Base-by-base conservation (phyloP, 1,140 invertebrate species). In the Druon quercuslanigerum region DNA sequence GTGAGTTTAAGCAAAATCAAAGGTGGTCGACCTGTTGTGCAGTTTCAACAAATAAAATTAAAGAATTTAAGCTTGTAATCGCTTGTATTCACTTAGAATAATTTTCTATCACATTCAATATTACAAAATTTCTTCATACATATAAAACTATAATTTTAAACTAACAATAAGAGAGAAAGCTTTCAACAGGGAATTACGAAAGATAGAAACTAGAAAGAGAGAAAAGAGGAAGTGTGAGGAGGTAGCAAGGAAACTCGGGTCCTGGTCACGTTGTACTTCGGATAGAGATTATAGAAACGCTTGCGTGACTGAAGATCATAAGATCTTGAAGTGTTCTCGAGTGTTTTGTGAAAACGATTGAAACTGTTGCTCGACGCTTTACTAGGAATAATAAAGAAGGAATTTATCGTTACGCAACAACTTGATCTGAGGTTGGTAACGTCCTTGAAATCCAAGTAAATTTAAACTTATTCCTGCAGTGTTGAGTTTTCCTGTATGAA, bases 371-470 rank as follows among this genome's bases (percentile, higher is more conserved):
- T 66, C 33, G 20, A 19, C 12, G 25, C n/a, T 16, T 66, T 66
- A 40, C 60, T 33, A 40, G 25, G 14, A 66, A 66, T 66, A 66
- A 66, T 46, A 66, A 66, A 40, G 25, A 16, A 66, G 60, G 60
- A 66, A 66, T 66, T 66, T 33, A 16, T 40, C 60, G 40, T 66
- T 66, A 66, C 60, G 60, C 25, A 66, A 66, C 13, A 20, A 66
- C 40, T 66, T 40, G 14, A n/a, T 25, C 60, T 12, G 33, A 16
- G 25, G 40, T 40, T 46, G 25, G 40, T 40, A 66, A 16, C n/a
- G 60, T 66, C 60, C 60, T 66, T 66, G 33, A 66, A 66, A 66
- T 66, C 25, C 14, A 66, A 66, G 20, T 8, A 66, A 6, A 66
- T 40, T 20, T 40, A 16, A 60, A 33, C 33, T 66, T 25, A 66